phyloP scores from a whole-genome alignment of 2,113 vertebrate species.

The Python bivittatus region DNA sequence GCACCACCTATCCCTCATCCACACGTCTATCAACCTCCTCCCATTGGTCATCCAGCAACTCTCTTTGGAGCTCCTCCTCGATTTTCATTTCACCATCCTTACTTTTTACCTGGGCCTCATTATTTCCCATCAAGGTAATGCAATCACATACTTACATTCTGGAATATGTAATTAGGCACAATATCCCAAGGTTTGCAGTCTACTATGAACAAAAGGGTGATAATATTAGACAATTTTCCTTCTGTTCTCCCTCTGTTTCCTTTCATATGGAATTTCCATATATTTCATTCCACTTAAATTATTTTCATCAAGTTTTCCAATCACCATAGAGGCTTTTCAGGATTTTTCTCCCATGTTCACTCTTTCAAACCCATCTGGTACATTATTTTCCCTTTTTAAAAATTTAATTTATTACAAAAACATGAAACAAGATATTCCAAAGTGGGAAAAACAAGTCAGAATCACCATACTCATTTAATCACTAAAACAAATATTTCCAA shows the following conservation, averaged over 20 bases:
- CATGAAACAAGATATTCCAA: neutral
- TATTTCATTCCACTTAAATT: neutral
- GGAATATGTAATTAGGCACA: neutral
- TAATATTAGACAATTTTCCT: neutral
- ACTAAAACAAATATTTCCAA: neutral
- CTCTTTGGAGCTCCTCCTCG: conserved; percentile 64
- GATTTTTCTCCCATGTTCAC: neutral
- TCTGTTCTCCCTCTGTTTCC: neutral
- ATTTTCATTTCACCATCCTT: conserved; percentile 70
- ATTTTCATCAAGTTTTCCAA: neutral
- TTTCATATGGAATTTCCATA: neutral
- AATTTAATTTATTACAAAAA: neutral
- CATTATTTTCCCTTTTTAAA: neutral
- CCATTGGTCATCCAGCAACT: conserved; percentile 54
- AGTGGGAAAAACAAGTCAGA: neutral
- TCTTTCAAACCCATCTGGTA: neutral
- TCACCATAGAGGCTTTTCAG: neutral
- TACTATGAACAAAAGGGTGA: neutral
- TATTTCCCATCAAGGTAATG: conserved; percentile 79
- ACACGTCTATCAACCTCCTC: conserved; percentile 55
- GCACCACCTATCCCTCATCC: conserved; percentile 63
- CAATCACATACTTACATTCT: conserved; percentile 11
- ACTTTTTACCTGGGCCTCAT: conserved; percentile 73
- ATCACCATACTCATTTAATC: neutral
- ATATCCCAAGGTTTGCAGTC: neutral